These are phyloP conservation scores for Drosophila macrospina DNA, from an alignment of 2,888 invertebrate genomes.

Conservation along the genomic window DNA sequence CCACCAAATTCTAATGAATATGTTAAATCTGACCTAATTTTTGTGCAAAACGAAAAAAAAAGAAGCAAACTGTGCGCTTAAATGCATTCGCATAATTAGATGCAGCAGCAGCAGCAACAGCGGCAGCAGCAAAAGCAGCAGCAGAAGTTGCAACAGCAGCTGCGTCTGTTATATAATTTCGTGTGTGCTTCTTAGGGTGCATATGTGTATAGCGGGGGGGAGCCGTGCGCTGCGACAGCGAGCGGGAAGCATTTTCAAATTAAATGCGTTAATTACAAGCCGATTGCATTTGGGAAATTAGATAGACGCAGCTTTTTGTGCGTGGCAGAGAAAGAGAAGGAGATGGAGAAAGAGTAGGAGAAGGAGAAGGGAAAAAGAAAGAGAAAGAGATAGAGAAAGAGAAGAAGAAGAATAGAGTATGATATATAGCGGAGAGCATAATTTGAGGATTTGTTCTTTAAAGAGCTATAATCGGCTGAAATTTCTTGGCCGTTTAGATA, in stretches of 20 bases:
- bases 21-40: slow-evolving; percentile 82
- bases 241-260: slow-evolving; percentile 10
- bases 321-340: neutral
- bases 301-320: neutral
- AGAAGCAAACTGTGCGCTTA: slow-evolving; percentile 69
- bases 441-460: no score
- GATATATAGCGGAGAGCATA: no score
- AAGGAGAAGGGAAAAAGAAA: no score
- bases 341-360: no score
- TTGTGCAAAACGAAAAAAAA: slow-evolving; percentile 42
- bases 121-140: slow-evolving; percentile 23
- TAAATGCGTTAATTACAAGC: slow-evolving; percentile 29
- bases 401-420: no score
- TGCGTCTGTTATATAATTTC: slow-evolving; percentile 28
- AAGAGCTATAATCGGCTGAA: no score
- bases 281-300: slow-evolving; percentile 4
- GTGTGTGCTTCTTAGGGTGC: slow-evolving; percentile 1
- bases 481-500: no score
- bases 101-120: slow-evolving; percentile 47
- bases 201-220: neutral
- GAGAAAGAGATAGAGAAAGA: no score
- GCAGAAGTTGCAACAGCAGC: slow-evolving; percentile 28
- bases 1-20: slow-evolving; percentile 70
- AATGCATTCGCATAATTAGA: slow-evolving; percentile 81
- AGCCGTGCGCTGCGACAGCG: neutral